Percentiles rank a stretch among this genome's conserved stretches.
phyloP scores from a whole-genome alignment of 2,113 vertebrate genomes.

The Phyllostomus discolor region DNA sequence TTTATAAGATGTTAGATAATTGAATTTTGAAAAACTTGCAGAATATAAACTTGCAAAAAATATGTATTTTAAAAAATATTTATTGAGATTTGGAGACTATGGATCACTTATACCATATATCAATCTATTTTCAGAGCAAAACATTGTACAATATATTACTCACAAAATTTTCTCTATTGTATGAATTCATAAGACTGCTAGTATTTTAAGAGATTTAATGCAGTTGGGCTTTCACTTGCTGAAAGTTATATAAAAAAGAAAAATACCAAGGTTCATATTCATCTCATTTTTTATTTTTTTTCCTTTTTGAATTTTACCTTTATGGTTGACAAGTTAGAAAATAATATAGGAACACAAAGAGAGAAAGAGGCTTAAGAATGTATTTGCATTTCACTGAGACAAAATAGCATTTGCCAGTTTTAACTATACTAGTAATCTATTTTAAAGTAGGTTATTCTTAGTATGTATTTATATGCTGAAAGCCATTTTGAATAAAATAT shows the following conservation, averaged over 20 bases:
- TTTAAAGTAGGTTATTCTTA: background rate
- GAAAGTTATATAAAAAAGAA: background rate
- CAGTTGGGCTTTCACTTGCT: background rate
- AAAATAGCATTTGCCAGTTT: background rate
- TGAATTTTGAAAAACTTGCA: constrained; percentile 56
- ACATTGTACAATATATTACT: background rate
- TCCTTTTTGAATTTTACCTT: background rate
- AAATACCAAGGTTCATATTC: background rate
- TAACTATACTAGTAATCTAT: background rate
- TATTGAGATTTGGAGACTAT: background rate
- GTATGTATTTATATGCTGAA: background rate
- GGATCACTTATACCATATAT: background rate
- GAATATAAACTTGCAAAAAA: background rate
- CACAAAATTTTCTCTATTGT: background rate
- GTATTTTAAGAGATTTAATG: background rate
- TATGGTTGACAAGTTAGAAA: background rate
- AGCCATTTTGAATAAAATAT: background rate
- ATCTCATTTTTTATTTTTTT: background rate
- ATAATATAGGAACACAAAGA: background rate
- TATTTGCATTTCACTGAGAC: background rate
- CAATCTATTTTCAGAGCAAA: background rate
- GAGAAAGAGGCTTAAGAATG: background rate
- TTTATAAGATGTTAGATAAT: background rate
- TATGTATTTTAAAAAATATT: background rate
- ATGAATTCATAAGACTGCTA: background rate